Evolutionary conservation across 2,797 vertebrate species (phyloP).

Genomic region (Galaxias olidus): DNA sequence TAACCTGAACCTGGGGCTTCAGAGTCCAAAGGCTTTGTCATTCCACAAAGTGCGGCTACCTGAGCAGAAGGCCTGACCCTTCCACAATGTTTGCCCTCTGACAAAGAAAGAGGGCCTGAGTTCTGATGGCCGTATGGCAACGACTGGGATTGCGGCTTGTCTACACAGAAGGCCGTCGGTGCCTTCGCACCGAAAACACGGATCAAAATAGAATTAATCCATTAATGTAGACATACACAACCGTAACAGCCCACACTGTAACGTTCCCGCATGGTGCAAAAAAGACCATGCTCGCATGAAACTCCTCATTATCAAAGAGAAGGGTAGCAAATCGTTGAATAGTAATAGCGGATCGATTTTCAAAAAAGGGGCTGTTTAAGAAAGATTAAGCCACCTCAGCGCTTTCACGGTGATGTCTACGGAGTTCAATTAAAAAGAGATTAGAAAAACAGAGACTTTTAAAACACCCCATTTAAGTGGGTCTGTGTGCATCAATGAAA

Average conservation of each 20-base stretch:
- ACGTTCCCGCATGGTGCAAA: slow-evolving; percentile 6
- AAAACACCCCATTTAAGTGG: slow-evolving; percentile 57
- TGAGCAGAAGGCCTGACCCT: slow-evolving; percentile 30
- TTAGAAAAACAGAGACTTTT: slow-evolving; percentile 63
- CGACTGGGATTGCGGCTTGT: slow-evolving; percentile 12
- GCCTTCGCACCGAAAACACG: too few relatives aligned
- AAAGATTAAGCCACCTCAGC: slow-evolving; percentile 60
- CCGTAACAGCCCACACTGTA: not conserved
- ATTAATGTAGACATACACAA: not conserved
- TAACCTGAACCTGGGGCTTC: slow-evolving; percentile 30
- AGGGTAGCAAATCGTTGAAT: slow-evolving; percentile 38
- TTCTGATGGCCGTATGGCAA: slow-evolving; percentile 25
- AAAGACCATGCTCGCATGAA: slow-evolving; percentile 16
- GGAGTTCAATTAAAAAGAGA: slow-evolving; percentile 72
- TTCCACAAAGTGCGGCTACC: slow-evolving; percentile 28
- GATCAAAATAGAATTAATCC: too few relatives aligned
- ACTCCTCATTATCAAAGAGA: slow-evolving; percentile 18
- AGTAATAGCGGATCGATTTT: slow-evolving; percentile 56
- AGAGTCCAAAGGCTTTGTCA: slow-evolving; percentile 37
- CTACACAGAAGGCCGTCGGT: too few relatives aligned
- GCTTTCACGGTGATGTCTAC: slow-evolving; percentile 58
- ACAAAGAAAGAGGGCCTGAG: slow-evolving; percentile 7
- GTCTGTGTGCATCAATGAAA: slow-evolving; percentile 66
- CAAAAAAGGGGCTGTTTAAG: slow-evolving; percentile 54
- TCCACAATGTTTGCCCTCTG: slow-evolving; percentile 27